A percentile compares a stretch with the other conserved stretches of the same genome.
Evolutionary conservation across 1,140 invertebrate genomes (phyloP).

Genomic region (Heliconius melpomene): DNA sequence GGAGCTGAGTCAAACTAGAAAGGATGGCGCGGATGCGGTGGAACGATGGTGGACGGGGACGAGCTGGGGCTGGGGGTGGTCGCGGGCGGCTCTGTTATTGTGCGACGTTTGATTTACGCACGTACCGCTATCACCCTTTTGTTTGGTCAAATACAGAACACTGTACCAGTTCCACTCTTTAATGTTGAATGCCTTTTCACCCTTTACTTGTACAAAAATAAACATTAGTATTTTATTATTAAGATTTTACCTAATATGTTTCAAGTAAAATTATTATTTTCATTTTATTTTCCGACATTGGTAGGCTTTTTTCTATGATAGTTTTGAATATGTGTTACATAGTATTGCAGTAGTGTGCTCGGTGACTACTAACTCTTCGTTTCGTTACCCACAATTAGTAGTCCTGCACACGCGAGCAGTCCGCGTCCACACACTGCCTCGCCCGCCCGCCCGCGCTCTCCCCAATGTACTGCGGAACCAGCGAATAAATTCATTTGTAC

Average conservation of each 20-base stretch:
- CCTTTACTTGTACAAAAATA: background rate
- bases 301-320: background rate
- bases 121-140: constrained; percentile 77
- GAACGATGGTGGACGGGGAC: constrained; percentile 45
- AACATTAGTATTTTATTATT: background rate
- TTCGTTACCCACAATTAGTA: constrained; percentile 75
- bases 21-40: constrained; percentile 32
- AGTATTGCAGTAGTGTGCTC: background rate
- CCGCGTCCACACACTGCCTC: constrained; percentile 49
- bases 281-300: background rate
- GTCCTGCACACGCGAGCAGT: constrained; percentile 72
- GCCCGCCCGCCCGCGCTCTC: constrained; percentile 43
- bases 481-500: constrained; percentile 81
- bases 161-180: constrained; percentile 36
- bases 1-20: constrained; percentile 39
- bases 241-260: background rate
- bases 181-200: constrained; percentile 14
- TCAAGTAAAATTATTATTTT: background rate
- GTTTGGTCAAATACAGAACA: constrained; percentile 68
- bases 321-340: background rate
- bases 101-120: constrained; percentile 78
- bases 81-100: constrained; percentile 73
- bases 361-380: constrained; percentile 42
- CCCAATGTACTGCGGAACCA: constrained; percentile 76
- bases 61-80: constrained; percentile 54